phyloP scores from a whole-genome alignment of 2,113 vertebrate species.

The Cranoglanis bouderius region DNA sequence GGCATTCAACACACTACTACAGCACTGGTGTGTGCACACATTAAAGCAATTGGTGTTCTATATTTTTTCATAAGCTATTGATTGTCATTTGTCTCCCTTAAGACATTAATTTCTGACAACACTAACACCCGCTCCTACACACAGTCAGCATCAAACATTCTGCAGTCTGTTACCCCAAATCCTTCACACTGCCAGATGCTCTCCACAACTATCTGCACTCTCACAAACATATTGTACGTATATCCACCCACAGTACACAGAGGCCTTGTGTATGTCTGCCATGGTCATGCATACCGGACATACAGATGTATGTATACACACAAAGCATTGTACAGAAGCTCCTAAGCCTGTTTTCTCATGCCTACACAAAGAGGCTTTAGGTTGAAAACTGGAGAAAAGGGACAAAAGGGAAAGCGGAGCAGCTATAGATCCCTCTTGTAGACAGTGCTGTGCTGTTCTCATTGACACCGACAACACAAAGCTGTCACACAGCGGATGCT shows the following conservation, averaged over 20 bases:
- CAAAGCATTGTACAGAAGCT: neutral
- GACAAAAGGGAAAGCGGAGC: neutral
- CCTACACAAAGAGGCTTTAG: conserved; percentile 19
- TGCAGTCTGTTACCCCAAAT: conserved; percentile 8
- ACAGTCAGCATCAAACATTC: neutral
- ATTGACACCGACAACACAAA: conserved; percentile 20
- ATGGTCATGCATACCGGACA: neutral
- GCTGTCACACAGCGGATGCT: conserved; percentile 1
- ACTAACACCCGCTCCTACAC: neutral
- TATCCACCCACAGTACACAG: neutral
- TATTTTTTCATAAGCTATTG: neutral
- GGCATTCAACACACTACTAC: neutral
- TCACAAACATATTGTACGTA: neutral
- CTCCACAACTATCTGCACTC: neutral
- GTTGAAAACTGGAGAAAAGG: neutral
- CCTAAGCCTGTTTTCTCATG: conserved; percentile 40
- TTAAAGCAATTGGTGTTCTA: neutral
- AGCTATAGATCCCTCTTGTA: conserved; percentile 7
- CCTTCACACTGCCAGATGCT: neutral
- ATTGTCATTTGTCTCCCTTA: neutral
- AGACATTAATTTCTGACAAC: neutral
- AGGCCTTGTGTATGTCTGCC: neutral
- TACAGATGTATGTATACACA: neutral
- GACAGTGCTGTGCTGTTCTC: conserved; percentile 18
- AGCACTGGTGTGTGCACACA: neutral